Conservation (phyloP, 2,797 vertebrate genomes). For the Anableps anableps region DNA sequence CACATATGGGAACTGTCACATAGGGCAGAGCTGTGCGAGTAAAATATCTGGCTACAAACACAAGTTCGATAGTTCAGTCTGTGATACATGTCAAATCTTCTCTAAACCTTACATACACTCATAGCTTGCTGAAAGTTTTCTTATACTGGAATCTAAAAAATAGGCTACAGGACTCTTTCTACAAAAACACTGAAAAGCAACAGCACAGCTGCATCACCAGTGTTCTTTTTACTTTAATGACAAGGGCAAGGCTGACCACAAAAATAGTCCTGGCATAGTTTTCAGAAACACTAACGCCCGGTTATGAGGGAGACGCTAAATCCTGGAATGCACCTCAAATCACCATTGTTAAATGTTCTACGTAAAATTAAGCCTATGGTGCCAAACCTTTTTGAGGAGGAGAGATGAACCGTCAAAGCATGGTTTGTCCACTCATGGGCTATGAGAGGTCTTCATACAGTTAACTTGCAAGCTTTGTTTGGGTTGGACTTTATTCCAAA, state of each 20-base stretch:
- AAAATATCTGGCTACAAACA: slow-evolving; percentile 16
- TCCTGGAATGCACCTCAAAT: slow-evolving; percentile 10
- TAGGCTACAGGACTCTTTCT: background rate
- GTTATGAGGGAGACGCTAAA: background rate
- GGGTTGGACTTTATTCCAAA: slow-evolving; percentile 41
- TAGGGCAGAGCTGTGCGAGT: slow-evolving; percentile 6
- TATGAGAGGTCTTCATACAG: slow-evolving; percentile 49
- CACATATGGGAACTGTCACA: slow-evolving; percentile 15
- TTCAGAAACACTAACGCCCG: slow-evolving; percentile 8
- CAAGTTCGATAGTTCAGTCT: background rate
- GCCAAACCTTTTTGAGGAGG: slow-evolving; percentile 38
- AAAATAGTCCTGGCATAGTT: background rate
- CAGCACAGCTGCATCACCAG: background rate
- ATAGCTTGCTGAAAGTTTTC: background rate
- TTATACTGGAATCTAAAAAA: slow-evolving; percentile 2
- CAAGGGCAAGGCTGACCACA: background rate
- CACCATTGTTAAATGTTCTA: slow-evolving; percentile 24
- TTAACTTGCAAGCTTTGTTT: slow-evolving; percentile 51
- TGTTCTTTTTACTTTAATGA: background rate
- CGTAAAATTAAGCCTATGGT: slow-evolving; percentile 18
- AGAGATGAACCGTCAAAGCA: slow-evolving; percentile 31
- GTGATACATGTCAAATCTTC: slow-evolving; percentile 8
- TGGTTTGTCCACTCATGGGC: slow-evolving; percentile 41
- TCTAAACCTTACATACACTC: background rate
- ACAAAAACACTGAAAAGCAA: slow-evolving; percentile 4